A percentile compares a stretch with the other conserved stretches of the same genome.
Evolutionary conservation across 2,113 vertebrate species (phyloP).

Genomic region (Platichthys stellatus): DNA sequence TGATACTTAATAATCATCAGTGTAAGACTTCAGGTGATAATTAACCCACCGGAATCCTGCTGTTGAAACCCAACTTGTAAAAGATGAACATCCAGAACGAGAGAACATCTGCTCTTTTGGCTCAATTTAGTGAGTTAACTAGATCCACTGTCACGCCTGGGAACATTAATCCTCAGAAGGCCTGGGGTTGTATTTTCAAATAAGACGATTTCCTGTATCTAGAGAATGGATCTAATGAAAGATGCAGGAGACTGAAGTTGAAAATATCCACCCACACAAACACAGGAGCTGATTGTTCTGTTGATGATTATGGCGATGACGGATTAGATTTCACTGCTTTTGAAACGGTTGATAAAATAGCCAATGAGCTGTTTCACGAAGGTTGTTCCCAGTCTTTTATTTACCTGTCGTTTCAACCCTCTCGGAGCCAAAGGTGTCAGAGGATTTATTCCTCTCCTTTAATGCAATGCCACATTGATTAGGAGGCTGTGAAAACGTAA

Average conservation of each 20-base stretch:
- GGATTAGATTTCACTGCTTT: constrained; percentile 11
- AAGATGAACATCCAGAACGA: constrained; percentile 11
- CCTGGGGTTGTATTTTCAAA: constrained; percentile 9
- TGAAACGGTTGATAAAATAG: constrained; percentile 10
- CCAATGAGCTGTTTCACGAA: constrained; percentile 25
- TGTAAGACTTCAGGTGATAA: constrained; percentile 1
- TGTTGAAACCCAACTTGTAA: constrained; percentile 15
- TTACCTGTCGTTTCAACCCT: constrained; percentile 1
- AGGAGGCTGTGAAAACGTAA: constrained; percentile 17
- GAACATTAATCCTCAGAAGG: not conserved
- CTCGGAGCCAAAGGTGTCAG: not conserved
- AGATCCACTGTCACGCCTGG: not conserved
- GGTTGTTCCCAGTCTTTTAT: not conserved
- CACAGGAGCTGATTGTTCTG: not conserved
- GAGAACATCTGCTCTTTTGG: constrained; percentile 4
- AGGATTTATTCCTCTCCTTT: not conserved
- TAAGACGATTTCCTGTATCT: not conserved
- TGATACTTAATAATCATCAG: not conserved
- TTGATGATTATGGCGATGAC: not conserved
- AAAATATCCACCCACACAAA: not conserved
- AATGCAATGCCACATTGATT: constrained; percentile 28
- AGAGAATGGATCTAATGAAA: not conserved
- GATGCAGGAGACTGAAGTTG: not conserved
- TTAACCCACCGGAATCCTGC: constrained; percentile 6
- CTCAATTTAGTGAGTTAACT: not conserved